phyloP scores from a whole-genome alignment of 1,140 invertebrate genomes.

The Drosophila azteca region DNA sequence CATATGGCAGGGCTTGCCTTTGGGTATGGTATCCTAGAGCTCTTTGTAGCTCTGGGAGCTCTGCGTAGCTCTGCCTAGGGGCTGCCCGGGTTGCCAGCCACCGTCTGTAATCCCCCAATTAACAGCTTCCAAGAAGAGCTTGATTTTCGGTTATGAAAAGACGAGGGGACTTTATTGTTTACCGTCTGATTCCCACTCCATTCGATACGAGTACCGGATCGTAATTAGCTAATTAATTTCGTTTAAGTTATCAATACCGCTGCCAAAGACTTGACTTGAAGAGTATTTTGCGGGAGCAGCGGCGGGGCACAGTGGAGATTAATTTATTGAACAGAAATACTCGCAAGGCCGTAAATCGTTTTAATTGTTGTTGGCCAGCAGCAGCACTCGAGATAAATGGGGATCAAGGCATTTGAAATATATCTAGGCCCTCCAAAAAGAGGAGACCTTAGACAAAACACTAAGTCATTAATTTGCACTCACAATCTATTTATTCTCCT shows the following conservation, averaged over 20 bases:
- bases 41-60: too few species aligned
- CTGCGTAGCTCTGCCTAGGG: too few species aligned
- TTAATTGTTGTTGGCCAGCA: slow-evolving; percentile 71
- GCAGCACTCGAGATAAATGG: slow-evolving; percentile 71
- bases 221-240: slow-evolving; percentile 81
- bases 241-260: slow-evolving; percentile 26
- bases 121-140: too few species aligned
- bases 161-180: too few species aligned
- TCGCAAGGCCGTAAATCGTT: slow-evolving; percentile 64
- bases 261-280: slow-evolving; percentile 26
- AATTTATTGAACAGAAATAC: slow-evolving; percentile 73
- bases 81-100: too few species aligned
- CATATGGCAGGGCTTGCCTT: too few species aligned
- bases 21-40: too few species aligned
- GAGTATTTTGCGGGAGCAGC: background rate
- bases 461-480: slow-evolving; percentile 74
- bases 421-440: slow-evolving; percentile 40
- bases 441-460: slow-evolving; percentile 58
- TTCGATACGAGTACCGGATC: slow-evolving; percentile 63
- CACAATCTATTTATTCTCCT: slow-evolving; percentile 48
- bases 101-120: too few species aligned
- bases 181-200: background rate
- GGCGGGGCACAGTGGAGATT: slow-evolving; percentile 45
- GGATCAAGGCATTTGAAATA: slow-evolving; percentile 68
- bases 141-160: too few species aligned